These are phyloP conservation scores for Sorex maritimensis DNA, from an alignment of 2,797 vertebrate genomes.

Conservation along the genomic window DNA sequence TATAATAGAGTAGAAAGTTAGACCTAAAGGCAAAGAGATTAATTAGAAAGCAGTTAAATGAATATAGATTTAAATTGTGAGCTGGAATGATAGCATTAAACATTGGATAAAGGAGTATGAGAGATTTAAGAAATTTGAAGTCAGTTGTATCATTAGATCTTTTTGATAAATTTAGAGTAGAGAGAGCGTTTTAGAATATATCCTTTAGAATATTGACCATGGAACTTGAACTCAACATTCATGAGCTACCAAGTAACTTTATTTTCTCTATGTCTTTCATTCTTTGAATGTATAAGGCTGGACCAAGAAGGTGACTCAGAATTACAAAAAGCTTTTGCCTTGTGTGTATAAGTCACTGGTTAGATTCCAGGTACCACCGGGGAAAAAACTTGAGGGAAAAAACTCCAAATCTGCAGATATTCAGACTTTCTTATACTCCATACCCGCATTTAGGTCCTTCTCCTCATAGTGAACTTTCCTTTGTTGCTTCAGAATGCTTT, in stretches of 20 bases:
- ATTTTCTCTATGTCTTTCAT: conserved; percentile 40
- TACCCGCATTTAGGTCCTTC: not conserved
- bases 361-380: too few relatives aligned
- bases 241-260: not conserved
- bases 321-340: too few relatives aligned
- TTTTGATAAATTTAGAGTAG: conserved; percentile 2
- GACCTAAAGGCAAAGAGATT: not conserved
- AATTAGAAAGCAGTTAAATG: conserved; percentile 40
- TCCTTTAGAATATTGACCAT: conserved; percentile 7
- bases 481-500: too few relatives aligned
- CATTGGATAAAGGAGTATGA: not conserved
- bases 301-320: too few relatives aligned
- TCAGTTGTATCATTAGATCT: not conserved
- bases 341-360: too few relatives aligned
- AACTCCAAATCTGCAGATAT: not conserved
- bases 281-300: not conserved
- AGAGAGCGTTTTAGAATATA: conserved; percentile 39
- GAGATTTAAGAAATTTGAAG: conserved; percentile 16
- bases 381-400: not conserved
- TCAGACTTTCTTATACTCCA: not conserved
- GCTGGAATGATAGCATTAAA: conserved; percentile 9
- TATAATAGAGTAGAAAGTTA: not conserved
- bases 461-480: not conserved
- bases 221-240: conserved; percentile 38
- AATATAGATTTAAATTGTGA: not conserved